phyloP scores from a whole-genome alignment of 2,888 invertebrate species.

The Apamea epomidion region DNA sequence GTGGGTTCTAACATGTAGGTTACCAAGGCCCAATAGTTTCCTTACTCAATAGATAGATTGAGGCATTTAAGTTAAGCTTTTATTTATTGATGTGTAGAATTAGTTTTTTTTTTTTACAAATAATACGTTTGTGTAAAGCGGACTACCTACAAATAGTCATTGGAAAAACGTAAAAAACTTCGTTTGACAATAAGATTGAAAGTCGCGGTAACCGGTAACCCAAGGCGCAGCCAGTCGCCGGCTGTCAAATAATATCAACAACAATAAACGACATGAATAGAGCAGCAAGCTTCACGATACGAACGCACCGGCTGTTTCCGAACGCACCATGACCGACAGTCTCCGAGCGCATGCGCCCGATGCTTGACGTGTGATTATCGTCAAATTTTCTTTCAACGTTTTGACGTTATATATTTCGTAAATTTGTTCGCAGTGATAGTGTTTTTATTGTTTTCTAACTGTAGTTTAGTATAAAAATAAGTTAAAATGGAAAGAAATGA shows the following conservation, averaged over 20 bases:
- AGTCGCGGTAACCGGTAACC: constrained; percentile 22
- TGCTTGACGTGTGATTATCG: constrained; percentile 76
- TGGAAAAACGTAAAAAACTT: neutral
- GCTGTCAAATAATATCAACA: constrained; percentile 58
- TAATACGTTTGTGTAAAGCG: neutral
- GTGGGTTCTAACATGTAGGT: too few species aligned
- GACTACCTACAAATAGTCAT: neutral
- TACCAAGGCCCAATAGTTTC: too few species aligned
- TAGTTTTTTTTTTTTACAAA: too few species aligned
- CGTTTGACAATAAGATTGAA: neutral
- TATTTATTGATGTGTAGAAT: neutral
- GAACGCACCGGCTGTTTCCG: constrained; percentile 64
- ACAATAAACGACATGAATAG: constrained; percentile 55
- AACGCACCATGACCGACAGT: constrained; percentile 77
- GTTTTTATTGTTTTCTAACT: constrained; percentile 66
- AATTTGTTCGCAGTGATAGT: constrained; percentile 74
- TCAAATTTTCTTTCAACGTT: constrained; percentile 63
- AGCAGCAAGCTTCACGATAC: constrained; percentile 58
- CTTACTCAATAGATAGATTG: too few species aligned
- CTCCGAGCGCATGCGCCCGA: constrained; percentile 86
- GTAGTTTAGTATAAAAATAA: constrained; percentile 65
- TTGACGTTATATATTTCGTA: constrained; percentile 81
- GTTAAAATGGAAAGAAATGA: constrained; percentile 85
- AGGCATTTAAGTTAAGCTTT: too few species aligned
- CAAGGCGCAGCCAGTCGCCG: constrained; percentile 39